Conservation (phyloP, 2,797 vertebrate species). For the Diceros bicornis region DNA sequence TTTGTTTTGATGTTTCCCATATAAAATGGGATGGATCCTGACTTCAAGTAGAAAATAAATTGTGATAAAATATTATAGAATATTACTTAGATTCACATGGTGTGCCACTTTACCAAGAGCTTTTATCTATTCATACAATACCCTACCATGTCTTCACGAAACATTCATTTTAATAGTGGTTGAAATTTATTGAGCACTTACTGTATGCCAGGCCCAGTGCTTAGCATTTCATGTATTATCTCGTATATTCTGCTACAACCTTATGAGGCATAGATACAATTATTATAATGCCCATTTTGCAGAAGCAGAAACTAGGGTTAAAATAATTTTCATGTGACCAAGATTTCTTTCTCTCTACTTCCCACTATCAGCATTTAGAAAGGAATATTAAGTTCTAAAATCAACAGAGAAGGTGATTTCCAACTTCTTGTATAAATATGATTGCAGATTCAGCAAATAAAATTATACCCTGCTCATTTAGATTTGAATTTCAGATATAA, state of each 20-base stretch:
- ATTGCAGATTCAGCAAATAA: slow-evolving; percentile 33
- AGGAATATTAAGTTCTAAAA: not conserved
- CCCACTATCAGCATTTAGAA: not conserved
- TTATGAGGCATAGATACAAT: not conserved
- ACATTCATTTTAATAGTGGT: not conserved
- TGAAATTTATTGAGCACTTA: not conserved
- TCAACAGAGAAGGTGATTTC: not conserved
- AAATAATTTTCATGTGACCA: not conserved
- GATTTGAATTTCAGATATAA: slow-evolving; percentile 49
- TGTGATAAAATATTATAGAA: not conserved
- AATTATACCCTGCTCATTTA: not conserved
- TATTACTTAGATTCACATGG: not conserved
- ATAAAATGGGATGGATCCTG: not conserved
- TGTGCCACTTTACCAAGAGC: not conserved
- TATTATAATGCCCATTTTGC: not conserved
- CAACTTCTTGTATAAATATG: not conserved
- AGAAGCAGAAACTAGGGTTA: not conserved
- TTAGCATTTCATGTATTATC: not conserved
- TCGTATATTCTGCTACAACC: not conserved
- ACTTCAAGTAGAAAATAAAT: not conserved
- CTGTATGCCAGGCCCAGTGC: not conserved
- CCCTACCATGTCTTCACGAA: not conserved
- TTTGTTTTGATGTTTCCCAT: not conserved
- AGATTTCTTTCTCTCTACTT: not conserved
- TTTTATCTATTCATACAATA: not conserved